Percentiles rank a stretch among this genome's conserved stretches.
Conservation (phyloP, 2,113 vertebrate genomes). For the Solea solea region DNA sequence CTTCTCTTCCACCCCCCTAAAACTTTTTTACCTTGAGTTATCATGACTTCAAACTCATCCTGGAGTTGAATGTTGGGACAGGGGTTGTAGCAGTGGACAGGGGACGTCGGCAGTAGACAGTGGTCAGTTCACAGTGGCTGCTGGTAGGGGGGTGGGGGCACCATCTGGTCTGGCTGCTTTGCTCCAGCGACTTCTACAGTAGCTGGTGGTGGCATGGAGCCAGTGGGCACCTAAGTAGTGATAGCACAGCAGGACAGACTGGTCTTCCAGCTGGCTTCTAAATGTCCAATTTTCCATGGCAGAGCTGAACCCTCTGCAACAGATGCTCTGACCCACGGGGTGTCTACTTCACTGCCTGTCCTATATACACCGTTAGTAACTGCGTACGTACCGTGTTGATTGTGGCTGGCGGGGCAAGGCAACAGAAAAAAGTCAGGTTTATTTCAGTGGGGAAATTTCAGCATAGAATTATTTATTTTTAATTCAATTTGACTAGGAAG, state of each 20-base stretch:
- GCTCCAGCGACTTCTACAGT: conserved; percentile 63
- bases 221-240: conserved; percentile 69
- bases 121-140: conserved; percentile 44
- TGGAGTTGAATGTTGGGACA: conserved; percentile 49
- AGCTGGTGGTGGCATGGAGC: conserved; percentile 68
- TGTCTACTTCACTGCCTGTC: conserved; percentile 67
- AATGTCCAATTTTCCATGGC: conserved; percentile 80
- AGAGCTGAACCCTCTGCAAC: conserved; percentile 70
- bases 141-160: conserved; percentile 66
- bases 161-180: conserved; percentile 68
- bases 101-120: conserved; percentile 32
- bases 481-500: no score
- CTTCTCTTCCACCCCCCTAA: background rate
- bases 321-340: conserved; percentile 75
- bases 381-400: conserved; percentile 43
- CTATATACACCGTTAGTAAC: conserved; percentile 60
- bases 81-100: conserved; percentile 17
- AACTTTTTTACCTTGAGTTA: conserved; percentile 43
- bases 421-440: conserved; percentile 26
- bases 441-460: conserved; percentile 20
- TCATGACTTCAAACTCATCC: conserved; percentile 47
- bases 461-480: background rate
- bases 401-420: conserved; percentile 17
- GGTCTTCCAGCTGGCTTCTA: conserved; percentile 80
- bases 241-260: conserved; percentile 65